Evolutionary conservation across 2,888 invertebrate genomes (phyloP).

Genomic region (Synanthedon andrenaeformis): DNA sequence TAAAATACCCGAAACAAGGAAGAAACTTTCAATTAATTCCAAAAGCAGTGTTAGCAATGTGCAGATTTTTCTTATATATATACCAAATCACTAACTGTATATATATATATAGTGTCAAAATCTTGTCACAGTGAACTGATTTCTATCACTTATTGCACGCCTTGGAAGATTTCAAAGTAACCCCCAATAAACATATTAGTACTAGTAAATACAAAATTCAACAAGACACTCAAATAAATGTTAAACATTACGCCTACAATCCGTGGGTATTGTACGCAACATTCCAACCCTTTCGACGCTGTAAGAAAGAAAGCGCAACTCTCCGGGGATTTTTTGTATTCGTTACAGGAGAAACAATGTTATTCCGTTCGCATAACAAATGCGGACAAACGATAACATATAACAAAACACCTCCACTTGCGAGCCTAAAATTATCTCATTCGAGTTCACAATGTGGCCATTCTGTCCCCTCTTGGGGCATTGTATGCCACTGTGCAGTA

Average conservation of each 20-base stretch:
- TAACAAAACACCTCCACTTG: background rate
- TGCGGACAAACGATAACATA: background rate
- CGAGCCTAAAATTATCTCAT: conserved; percentile 4
- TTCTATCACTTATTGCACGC: too few species aligned
- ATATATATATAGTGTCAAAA: too few species aligned
- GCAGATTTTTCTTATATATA: too few species aligned
- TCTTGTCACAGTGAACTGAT: too few species aligned
- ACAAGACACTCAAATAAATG: background rate
- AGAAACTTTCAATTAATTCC: too few species aligned
- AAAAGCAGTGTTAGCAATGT: too few species aligned
- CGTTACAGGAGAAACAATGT: background rate
- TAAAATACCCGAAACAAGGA: too few species aligned
- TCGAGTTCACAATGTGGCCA: conserved; percentile 6
- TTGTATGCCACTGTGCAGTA: conserved; percentile 19
- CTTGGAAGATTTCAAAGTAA: too few species aligned
- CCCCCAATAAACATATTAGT: too few species aligned
- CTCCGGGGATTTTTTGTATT: background rate
- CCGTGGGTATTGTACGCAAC: background rate
- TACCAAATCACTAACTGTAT: too few species aligned
- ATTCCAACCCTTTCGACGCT: background rate
- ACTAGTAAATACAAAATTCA: too few species aligned
- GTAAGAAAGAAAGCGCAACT: background rate
- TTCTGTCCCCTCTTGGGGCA: conserved; percentile 15
- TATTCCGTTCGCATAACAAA: background rate
- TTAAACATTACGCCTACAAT: background rate